Percentiles rank a stretch among this genome's conserved stretches.
Conservation (phyloP, 2,113 vertebrate genomes). For the Poeciliopsis occidentalis region DNA sequence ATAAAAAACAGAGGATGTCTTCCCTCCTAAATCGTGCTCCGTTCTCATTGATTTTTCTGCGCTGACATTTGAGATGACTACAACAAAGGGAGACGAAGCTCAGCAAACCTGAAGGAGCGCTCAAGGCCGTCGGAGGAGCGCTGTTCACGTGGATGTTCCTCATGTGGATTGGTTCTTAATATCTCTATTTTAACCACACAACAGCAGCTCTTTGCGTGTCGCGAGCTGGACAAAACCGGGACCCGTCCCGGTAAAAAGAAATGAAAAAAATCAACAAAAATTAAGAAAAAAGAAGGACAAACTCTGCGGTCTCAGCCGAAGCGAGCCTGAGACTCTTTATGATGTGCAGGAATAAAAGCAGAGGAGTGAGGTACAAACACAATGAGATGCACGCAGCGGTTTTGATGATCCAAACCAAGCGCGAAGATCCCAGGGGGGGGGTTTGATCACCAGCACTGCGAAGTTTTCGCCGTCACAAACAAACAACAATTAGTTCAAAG, state of each 20-base stretch:
- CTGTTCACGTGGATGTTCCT: conserved; percentile 66
- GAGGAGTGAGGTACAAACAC: conserved; percentile 41
- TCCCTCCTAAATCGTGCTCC: conserved; percentile 24
- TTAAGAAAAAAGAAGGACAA: neutral
- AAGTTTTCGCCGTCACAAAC: conserved; percentile 65
- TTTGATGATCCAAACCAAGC: conserved; percentile 67
- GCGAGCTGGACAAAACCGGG: neutral
- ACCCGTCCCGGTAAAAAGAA: neutral
- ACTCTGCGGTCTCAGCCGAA: conserved; percentile 24
- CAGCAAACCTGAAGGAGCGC: conserved; percentile 57
- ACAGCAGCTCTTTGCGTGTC: conserved; percentile 45
- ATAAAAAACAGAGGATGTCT: conserved; percentile 48
- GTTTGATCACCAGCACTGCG: conserved; percentile 60
- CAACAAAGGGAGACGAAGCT: conserved; percentile 51
- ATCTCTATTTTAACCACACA: conserved; percentile 43
- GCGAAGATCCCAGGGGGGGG: conserved; percentile 48
- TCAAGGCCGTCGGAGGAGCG: conserved; percentile 49
- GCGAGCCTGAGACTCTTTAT: conserved; percentile 18
- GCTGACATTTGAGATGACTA: conserved; percentile 65
- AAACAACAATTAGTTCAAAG: conserved; percentile 69
- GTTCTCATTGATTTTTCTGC: conserved; percentile 54
- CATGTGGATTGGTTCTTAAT: conserved; percentile 55
- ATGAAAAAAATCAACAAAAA: neutral
- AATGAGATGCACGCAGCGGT: conserved; percentile 38
- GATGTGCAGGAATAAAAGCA: conserved; percentile 36